Evolutionary conservation across 2,113 vertebrate species (phyloP).

Genomic region (Ia io): DNA sequence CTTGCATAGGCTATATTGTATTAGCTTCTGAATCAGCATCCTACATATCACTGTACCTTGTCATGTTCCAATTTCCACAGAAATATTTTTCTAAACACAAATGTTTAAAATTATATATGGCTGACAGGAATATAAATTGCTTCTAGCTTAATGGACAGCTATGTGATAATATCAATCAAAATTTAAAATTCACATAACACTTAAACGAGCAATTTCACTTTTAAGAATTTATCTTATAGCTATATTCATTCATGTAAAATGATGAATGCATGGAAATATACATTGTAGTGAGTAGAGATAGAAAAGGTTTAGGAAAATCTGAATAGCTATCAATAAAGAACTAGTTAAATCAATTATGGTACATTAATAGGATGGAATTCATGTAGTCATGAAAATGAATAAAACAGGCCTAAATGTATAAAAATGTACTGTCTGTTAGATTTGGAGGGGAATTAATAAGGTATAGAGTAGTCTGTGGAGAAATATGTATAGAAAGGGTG

Average conservation of each 20-base stretch:
- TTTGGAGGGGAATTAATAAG: background rate
- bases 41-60: background rate
- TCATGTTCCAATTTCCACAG: background rate
- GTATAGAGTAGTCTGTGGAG: background rate
- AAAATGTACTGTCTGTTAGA: background rate
- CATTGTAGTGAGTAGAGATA: background rate
- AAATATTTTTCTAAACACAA: slow-evolving; percentile 38
- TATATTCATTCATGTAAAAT: background rate
- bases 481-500: background rate
- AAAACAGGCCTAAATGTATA: background rate
- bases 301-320: background rate
- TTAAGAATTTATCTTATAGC: background rate
- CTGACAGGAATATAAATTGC: background rate
- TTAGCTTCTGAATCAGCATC: slow-evolving; percentile 6
- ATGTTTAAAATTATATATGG: background rate
- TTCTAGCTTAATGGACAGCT: background rate
- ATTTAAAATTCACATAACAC: background rate
- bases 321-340: background rate
- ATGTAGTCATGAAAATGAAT: background rate
- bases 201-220: background rate
- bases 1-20: background rate
- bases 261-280: background rate
- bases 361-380: background rate
- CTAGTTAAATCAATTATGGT: background rate
- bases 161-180: background rate